These are phyloP conservation scores for Calephelis nemesis DNA, from an alignment of 1,140 invertebrate genomes.

Conservation along the genomic window DNA sequence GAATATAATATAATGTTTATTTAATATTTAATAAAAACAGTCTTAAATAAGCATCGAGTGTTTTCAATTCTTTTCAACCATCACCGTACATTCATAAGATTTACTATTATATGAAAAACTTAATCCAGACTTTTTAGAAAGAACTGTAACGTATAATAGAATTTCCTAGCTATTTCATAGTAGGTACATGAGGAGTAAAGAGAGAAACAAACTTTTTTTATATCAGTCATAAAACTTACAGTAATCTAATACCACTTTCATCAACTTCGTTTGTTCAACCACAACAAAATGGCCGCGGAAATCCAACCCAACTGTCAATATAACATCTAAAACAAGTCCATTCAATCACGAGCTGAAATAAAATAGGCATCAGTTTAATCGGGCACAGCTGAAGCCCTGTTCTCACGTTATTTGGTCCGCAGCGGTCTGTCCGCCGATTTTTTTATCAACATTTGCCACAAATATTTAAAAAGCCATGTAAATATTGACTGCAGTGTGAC, in stretches of 20 bases:
- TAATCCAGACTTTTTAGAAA: no score
- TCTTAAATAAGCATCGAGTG: no score
- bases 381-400: neutral
- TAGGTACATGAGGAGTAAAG: neutral
- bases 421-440: neutral
- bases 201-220: neutral
- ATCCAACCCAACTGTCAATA: constrained; percentile 6
- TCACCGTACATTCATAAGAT: no score
- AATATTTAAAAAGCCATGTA: constrained; percentile 16
- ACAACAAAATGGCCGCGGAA: neutral
- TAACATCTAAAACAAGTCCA: constrained; percentile 14
- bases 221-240: neutral
- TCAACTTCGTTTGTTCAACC: neutral
- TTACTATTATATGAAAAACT: no score
- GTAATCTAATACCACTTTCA: neutral
- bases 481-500: constrained; percentile 4
- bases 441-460: constrained; percentile 14
- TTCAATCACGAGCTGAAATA: constrained; percentile 10
- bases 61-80: no score
- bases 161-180: no score
- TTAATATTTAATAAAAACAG: no score
- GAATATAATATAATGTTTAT: no score
- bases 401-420: neutral
- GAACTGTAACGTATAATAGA: no score
- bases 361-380: constrained; percentile 9